These are phyloP conservation scores for Disparrhopalites patrizii DNA, from an alignment of 2,888 invertebrate species.

Conservation along the genomic window DNA sequence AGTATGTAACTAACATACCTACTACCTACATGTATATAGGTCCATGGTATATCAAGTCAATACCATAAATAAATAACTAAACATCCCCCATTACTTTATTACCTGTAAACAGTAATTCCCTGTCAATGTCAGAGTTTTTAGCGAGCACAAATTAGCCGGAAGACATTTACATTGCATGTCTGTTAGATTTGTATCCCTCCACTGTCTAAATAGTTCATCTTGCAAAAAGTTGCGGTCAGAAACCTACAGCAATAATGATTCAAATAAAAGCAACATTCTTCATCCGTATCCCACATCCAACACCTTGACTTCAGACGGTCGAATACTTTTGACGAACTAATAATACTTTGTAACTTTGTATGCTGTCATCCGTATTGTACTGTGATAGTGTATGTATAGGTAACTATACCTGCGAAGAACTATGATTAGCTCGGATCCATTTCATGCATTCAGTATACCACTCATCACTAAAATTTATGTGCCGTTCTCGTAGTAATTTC, in stretches of 20 bases:
- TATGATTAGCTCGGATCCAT: constrained; percentile 36
- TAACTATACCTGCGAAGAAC: not conserved
- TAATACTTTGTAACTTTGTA: no score
- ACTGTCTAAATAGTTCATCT: constrained; percentile 62
- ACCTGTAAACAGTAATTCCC: constrained; percentile 61
- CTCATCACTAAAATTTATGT: constrained; percentile 32
- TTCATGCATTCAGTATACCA: constrained; percentile 40
- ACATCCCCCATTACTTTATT: no score
- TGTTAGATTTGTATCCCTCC: constrained; percentile 63
- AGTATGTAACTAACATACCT: not conserved
- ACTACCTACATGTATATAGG: no score
- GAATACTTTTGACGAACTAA: no score
- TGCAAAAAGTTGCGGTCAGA: constrained; percentile 49
- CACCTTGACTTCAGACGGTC: no score
- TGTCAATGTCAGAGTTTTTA: constrained; percentile 55
- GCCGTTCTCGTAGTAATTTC: not conserved
- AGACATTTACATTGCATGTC: constrained; percentile 62
- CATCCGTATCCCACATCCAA: no score
- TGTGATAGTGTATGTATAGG: no score
- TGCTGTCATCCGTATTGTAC: no score
- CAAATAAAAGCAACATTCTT: no score
- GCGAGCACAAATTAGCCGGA: constrained; percentile 57
- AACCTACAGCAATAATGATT: not conserved
- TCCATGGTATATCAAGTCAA: not conserved
- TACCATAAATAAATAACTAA: not conserved